These are phyloP conservation scores for Eretmochelys imbricata DNA, from an alignment of 2,113 vertebrate species.

Conservation along the genomic window DNA sequence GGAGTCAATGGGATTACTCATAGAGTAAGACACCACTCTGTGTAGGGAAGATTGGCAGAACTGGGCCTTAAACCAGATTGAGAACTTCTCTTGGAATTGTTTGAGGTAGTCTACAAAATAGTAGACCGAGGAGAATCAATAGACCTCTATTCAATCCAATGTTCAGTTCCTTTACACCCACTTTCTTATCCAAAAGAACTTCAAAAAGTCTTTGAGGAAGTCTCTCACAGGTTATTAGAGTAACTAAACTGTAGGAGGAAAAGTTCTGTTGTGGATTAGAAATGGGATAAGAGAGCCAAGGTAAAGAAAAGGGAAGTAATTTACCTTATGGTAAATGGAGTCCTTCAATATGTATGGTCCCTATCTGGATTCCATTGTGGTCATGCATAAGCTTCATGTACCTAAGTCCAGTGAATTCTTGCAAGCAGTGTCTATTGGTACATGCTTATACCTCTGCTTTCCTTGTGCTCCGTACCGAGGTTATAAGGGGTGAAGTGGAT, in stretches of 20 bases:
- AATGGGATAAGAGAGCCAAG: neutral
- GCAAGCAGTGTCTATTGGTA: no score
- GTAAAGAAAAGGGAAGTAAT: neutral
- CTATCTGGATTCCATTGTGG: no score
- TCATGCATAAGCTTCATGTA: no score
- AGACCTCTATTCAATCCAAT: neutral
- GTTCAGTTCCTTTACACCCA: neutral
- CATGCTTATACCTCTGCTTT: no score
- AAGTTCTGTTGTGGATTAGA: neutral
- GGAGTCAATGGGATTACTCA: neutral
- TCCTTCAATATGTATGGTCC: no score
- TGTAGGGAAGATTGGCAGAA: neutral
- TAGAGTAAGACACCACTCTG: neutral
- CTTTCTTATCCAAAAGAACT: neutral
- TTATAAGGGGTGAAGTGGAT: no score
- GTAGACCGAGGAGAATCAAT: neutral
- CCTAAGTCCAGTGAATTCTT: no score
- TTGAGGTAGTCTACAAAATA: neutral
- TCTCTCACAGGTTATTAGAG: neutral
- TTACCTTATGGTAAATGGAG: no score
- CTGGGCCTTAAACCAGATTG: neutral
- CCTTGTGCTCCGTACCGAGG: no score
- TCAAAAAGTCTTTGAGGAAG: neutral
- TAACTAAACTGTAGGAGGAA: neutral
- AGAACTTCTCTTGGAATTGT: neutral